Evolutionary conservation across 1,140 invertebrate genomes (phyloP).

Genomic region (Ceratina japonica): DNA sequence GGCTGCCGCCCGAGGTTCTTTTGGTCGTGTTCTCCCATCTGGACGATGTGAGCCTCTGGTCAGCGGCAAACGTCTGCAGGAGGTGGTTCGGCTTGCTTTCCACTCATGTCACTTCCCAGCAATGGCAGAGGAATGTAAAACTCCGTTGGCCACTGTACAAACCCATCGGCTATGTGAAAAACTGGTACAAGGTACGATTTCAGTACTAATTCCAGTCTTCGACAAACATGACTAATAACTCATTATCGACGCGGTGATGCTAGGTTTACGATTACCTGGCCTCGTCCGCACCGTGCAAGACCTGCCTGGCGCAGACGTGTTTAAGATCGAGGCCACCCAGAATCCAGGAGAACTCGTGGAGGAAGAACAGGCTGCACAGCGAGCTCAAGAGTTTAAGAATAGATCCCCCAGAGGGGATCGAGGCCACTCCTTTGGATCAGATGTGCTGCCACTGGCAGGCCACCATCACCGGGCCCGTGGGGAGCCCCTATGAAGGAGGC

Average conservation of each 20-base stretch:
- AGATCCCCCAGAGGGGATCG: constrained; percentile 94
- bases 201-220: too few species aligned
- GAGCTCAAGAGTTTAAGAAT: constrained; percentile 88
- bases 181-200: constrained; percentile 86
- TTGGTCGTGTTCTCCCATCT: constrained; percentile 92
- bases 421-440: constrained; percentile 91
- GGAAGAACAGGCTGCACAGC: constrained; percentile 85
- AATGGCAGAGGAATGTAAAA: constrained; percentile 88
- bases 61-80: constrained; percentile 90
- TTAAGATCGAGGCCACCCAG: constrained; percentile 81
- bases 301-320: constrained; percentile 90
- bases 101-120: constrained; percentile 85
- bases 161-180: constrained; percentile 84
- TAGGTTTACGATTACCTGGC: constrained; percentile 77
- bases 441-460: constrained; percentile 94
- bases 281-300: constrained; percentile 84
- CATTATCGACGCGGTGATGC: too few species aligned
- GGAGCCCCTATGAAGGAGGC: constrained; percentile 96
- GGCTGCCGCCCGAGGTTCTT: constrained; percentile 88
- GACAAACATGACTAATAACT: too few species aligned
- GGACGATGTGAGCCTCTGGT: constrained; percentile 94
- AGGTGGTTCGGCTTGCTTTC: constrained; percentile 90
- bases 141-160: constrained; percentile 91
- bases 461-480: constrained; percentile 91
- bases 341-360: constrained; percentile 86